A percentile compares a stretch with the other conserved stretches of the same genome.
Conservation (phyloP, 1,140 invertebrate genomes). For the Zophobas morio region DNA sequence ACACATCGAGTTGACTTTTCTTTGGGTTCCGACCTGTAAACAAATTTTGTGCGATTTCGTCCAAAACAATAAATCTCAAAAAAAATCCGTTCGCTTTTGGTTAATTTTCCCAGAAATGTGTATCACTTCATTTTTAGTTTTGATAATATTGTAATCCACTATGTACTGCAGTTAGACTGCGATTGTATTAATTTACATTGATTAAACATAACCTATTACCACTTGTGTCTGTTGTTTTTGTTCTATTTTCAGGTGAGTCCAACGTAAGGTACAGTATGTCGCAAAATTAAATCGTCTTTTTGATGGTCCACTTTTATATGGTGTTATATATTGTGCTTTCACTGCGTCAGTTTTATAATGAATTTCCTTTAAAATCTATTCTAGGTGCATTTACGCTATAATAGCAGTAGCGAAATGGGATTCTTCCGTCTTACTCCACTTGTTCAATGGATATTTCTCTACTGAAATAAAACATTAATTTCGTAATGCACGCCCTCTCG, state of each 20-base stretch:
- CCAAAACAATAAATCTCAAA: conserved; percentile 37
- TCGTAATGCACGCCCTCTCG: neutral
- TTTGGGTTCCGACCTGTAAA: conserved; percentile 20
- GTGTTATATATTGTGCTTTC: conserved; percentile 18
- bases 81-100: conserved; percentile 4
- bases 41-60: conserved; percentile 29
- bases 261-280: conserved; percentile 25
- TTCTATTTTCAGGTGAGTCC: conserved; percentile 50
- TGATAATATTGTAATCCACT: conserved; percentile 47
- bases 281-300: conserved; percentile 18
- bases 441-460: neutral
- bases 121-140: conserved; percentile 47
- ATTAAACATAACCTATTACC: conserved; percentile 55
- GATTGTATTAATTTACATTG: conserved; percentile 52
- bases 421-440: neutral
- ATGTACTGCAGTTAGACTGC: conserved; percentile 50
- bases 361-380: conserved; percentile 17
- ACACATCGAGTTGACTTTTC: neutral
- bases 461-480: conserved; percentile 10
- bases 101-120: conserved; percentile 28
- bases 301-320: conserved; percentile 24
- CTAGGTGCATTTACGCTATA: conserved; percentile 1
- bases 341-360: conserved; percentile 16
- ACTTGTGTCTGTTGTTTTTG: conserved; percentile 53
- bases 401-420: neutral